Evolutionary conservation across 2,888 invertebrate species (phyloP), one percentile per base, ranked within the genome.

Genomic region (Microctonus brassicae): DNA sequence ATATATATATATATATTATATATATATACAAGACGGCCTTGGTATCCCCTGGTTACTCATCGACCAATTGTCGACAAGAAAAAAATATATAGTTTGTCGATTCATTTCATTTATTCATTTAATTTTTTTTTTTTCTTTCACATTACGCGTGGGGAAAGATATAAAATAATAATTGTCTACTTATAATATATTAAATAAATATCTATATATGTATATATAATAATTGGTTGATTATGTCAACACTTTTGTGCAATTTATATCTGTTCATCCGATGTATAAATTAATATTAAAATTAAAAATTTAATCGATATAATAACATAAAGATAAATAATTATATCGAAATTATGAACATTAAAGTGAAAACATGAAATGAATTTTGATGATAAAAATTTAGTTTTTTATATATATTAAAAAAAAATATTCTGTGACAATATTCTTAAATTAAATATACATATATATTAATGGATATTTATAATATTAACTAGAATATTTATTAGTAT

Each of bases 1-100:
- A 47, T 47, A 47, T 47, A 13, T 33, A 47, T 17, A 47, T n/a
- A 47, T 47, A 47, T 47, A 39, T 39, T 47, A 39, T 39, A n/a
- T 47, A 39, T 39, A n/a, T 47, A 17, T n/a, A 47, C 47, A 47
- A 65, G 20, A 64, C 67, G 82, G 78, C 82, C 83, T 83, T 83
- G 83, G 83, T 83, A 53, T 81, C 81, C 80, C 81, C 75, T 82
- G 79, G 83, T 83, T 82, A 83, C 81, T 81, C 82, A 82, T 81
- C 83, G 82, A 81, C 79, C 82, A 80, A 82, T 82, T 80, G 76
- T 72, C 72, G 64, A 26, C 42, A 42, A 29, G 6, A 17, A 2
- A n/a, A 47, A 47, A 47, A 47, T 47, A 47, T 47, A 47, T 47
- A 47, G 47, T 47, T 47, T 17, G 47, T 47, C 47, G 47, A 47